These are phyloP conservation scores for Zaprionus ghesquierei DNA, from an alignment of 1,140 invertebrate species.

Conservation along the genomic window DNA sequence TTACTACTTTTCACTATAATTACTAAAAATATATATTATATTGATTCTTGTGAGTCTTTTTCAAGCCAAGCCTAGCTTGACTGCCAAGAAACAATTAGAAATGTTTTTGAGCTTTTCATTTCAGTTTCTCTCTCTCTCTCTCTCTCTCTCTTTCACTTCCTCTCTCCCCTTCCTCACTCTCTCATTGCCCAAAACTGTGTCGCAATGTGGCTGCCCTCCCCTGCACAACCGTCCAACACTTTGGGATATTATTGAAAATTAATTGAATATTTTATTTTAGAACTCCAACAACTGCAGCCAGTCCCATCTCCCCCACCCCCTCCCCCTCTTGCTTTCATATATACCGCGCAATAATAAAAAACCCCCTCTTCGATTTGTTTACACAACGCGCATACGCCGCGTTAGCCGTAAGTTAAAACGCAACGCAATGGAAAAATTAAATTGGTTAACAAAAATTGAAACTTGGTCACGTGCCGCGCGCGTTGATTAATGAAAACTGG, in stretches of 20 bases:
- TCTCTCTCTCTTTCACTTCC: background rate
- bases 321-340: too few species aligned
- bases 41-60: too few species aligned
- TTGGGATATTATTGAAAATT: slow-evolving; percentile 29
- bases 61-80: too few species aligned
- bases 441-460: slow-evolving; percentile 74
- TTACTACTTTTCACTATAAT: too few species aligned
- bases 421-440: slow-evolving; percentile 14
- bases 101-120: too few species aligned
- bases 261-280: slow-evolving; percentile 47
- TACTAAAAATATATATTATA: too few species aligned
- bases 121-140: background rate
- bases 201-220: background rate
- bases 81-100: too few species aligned
- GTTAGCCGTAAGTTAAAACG: slow-evolving; percentile 30
- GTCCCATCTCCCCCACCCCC: background rate
- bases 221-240: background rate
- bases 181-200: background rate
- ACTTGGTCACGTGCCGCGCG: slow-evolving; percentile 74
- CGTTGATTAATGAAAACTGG: slow-evolving; percentile 68
- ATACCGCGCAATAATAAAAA: background rate
- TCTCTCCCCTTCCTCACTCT: background rate
- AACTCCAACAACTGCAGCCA: background rate
- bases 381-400: slow-evolving; percentile 50
- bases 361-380: slow-evolving; percentile 27